A percentile compares a stretch with the other conserved stretches of the same genome.
These are phyloP conservation scores for Yponomeuta evonymella DNA, from an alignment of 2,888 invertebrate species.

Conservation along the genomic window DNA sequence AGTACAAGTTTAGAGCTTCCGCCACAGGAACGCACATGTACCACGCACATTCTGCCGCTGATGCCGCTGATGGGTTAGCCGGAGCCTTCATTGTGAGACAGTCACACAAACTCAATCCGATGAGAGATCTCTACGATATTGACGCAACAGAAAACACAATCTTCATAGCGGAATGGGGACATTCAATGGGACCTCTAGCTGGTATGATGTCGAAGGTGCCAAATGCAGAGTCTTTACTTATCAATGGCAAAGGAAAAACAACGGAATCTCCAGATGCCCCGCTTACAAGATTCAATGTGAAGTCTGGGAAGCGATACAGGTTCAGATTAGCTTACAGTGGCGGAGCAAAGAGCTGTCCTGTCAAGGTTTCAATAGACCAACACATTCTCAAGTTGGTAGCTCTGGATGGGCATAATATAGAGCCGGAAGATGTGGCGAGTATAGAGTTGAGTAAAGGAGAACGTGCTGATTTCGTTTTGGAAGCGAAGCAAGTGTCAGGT, in stretches of 20 bases:
- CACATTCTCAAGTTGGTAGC: conserved; percentile 80
- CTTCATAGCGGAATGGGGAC: conserved; percentile 83
- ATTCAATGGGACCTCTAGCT: conserved; percentile 69
- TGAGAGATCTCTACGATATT: conserved; percentile 79
- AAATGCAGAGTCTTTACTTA: conserved; percentile 72
- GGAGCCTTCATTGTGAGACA: conserved; percentile 83
- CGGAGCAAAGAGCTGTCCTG: conserved; percentile 80
- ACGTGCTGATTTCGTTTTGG: conserved; percentile 83
- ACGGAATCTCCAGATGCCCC: conserved; percentile 55
- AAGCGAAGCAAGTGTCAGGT: conserved; percentile 73
- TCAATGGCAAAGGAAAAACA: conserved; percentile 78
- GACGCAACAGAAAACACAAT: conserved; percentile 83
- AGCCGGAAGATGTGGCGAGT: conserved; percentile 73
- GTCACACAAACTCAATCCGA: conserved; percentile 76
- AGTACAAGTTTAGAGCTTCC: conserved; percentile 85
- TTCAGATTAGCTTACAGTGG: conserved; percentile 82
- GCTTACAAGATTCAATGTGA: conserved; percentile 68
- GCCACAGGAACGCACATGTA: conserved; percentile 84
- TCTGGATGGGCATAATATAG: conserved; percentile 81
- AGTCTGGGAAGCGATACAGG: conserved; percentile 77
- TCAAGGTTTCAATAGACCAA: conserved; percentile 79
- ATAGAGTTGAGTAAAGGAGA: conserved; percentile 82
- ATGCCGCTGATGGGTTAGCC: conserved; percentile 81
- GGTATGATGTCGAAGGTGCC: conserved; percentile 55
- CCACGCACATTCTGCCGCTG: conserved; percentile 83